A percentile compares a stretch with the other conserved stretches of the same genome.
phyloP scores from a whole-genome alignment of 2,888 invertebrate genomes.

The Agonopterix arenella region DNA sequence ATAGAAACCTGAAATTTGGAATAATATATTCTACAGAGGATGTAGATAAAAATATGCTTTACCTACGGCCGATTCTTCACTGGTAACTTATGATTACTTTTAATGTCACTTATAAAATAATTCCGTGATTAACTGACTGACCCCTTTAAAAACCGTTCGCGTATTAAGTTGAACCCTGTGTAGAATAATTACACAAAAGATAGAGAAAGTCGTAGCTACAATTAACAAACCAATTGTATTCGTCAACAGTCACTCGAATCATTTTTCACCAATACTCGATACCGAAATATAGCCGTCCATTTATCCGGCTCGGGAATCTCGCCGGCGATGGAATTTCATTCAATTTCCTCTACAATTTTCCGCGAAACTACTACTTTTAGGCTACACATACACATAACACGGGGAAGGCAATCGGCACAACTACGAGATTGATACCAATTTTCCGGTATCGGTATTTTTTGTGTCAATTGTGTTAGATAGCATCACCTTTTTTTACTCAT shows the following conservation, averaged over 20 bases:
- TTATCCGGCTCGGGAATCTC: background rate
- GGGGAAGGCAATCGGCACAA: background rate
- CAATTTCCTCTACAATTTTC: constrained; percentile 5
- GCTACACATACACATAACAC: background rate
- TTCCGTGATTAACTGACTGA: no score
- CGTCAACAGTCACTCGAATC: background rate
- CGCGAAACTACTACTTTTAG: background rate
- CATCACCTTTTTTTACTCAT: no score
- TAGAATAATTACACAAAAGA: background rate
- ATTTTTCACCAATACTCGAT: background rate
- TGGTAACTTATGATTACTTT: no score
- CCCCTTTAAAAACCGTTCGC: no score
- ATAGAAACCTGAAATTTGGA: no score
- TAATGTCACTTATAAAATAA: no score
- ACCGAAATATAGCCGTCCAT: background rate
- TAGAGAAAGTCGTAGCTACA: background rate
- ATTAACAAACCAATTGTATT: background rate
- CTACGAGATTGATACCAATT: background rate
- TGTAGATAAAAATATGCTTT: no score
- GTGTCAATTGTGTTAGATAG: no score
- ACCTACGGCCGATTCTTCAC: no score
- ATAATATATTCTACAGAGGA: no score
- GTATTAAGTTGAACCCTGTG: no score
- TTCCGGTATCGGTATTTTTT: no score
- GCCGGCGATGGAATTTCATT: constrained; percentile 3